These are phyloP conservation scores for Hoplodrina ambigua DNA, from an alignment of 2,888 invertebrate genomes.

Conservation along the genomic window DNA sequence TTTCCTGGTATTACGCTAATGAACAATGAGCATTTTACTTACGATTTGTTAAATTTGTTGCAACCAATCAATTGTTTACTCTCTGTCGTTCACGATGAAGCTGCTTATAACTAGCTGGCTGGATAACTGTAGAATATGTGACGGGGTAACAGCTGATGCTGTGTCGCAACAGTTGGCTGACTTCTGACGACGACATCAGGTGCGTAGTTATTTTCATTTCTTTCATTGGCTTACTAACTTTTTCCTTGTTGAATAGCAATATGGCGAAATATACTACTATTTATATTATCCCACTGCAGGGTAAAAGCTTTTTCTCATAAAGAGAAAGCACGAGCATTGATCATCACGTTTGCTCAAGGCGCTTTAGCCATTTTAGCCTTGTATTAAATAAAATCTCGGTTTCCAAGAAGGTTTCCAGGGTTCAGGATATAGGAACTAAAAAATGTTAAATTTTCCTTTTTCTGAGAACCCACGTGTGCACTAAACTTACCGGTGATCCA, in stretches of 20 bases:
- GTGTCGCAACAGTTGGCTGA: slow-evolving; percentile 20
- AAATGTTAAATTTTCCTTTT: slow-evolving; percentile 29
- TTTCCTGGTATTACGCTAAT: slow-evolving; percentile 8
- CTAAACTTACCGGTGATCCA: slow-evolving; percentile 94
- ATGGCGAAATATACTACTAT: too few relatives aligned
- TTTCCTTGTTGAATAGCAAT: not conserved
- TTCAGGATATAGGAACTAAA: not conserved
- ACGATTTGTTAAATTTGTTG: slow-evolving; percentile 13
- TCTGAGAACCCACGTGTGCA: slow-evolving; percentile 73
- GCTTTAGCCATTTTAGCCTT: too few relatives aligned
- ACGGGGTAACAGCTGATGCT: slow-evolving; percentile 15
- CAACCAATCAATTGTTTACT: too few relatives aligned
- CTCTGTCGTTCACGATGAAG: slow-evolving; percentile 1
- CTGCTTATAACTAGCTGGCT: slow-evolving; percentile 10
- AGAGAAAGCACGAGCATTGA: too few relatives aligned
- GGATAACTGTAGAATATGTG: not conserved
- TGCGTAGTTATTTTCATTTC: slow-evolving; percentile 1
- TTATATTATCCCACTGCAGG: too few relatives aligned
- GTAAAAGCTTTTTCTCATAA: too few relatives aligned
- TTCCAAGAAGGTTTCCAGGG: too few relatives aligned
- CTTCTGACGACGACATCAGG: slow-evolving; percentile 17
- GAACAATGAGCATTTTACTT: not conserved
- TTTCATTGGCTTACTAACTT: not conserved
- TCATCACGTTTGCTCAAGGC: too few relatives aligned
- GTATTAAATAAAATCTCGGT: too few relatives aligned